A percentile compares a stretch with the other conserved stretches of the same genome.
These are phyloP conservation scores for Ptilorrhoa leucosticta DNA, from an alignment of 2,113 vertebrate genomes.

Conservation along the genomic window DNA sequence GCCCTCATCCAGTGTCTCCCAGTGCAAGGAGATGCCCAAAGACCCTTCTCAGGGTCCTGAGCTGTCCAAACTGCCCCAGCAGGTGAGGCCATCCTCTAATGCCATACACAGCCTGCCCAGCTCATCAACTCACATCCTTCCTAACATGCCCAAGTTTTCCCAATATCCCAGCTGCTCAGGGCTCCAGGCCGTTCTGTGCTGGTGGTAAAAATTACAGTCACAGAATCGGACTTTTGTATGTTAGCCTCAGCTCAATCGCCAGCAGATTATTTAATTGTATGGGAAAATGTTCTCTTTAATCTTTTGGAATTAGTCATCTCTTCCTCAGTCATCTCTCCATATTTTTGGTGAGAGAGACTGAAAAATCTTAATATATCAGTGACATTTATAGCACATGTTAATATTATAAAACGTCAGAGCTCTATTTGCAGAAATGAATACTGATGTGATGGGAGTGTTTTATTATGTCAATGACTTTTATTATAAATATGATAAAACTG, in stretches of 20 bases:
- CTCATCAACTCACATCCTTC: not conserved
- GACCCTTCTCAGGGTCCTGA: not conserved
- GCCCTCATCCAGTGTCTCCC: not conserved
- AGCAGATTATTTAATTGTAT: slow-evolving; percentile 57
- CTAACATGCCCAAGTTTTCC: not conserved
- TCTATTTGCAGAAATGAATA: slow-evolving; percentile 79
- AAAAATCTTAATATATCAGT: slow-evolving; percentile 81
- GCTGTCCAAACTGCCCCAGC: not conserved
- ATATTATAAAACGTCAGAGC: slow-evolving; percentile 74
- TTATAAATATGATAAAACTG: slow-evolving; percentile 68
- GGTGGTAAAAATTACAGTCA: not conserved
- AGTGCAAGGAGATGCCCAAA: not conserved
- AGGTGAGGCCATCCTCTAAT: not conserved
- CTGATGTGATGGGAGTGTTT: slow-evolving; percentile 73
- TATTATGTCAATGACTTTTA: slow-evolving; percentile 73
- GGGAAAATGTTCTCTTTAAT: slow-evolving; percentile 62
- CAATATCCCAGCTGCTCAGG: not conserved
- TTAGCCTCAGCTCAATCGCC: slow-evolving; percentile 34
- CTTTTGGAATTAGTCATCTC: slow-evolving; percentile 68
- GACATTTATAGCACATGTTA: slow-evolving; percentile 84
- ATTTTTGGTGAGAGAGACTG: slow-evolving; percentile 75
- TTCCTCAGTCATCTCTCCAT: slow-evolving; percentile 55
- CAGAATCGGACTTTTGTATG: not conserved
- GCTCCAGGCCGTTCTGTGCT: not conserved
- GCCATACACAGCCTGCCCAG: not conserved